phyloP scores from a whole-genome alignment of 2,797 vertebrate species.

The Malurus leucopterus region DNA sequence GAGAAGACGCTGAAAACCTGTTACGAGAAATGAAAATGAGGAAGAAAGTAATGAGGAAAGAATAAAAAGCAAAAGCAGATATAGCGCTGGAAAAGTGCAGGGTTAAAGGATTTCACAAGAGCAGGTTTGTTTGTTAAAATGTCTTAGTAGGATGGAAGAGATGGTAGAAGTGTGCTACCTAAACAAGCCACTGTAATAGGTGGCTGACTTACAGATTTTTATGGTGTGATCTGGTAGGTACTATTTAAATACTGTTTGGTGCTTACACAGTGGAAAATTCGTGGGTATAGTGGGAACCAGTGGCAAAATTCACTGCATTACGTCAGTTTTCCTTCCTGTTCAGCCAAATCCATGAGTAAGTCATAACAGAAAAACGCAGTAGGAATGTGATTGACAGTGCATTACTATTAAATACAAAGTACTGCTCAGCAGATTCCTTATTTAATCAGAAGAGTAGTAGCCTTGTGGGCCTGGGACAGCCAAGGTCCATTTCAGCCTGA shows the following conservation, averaged over 20 bases:
- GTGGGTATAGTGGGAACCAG: neutral
- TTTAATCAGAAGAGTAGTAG: neutral
- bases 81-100: accelerated
- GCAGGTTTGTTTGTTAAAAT: neutral
- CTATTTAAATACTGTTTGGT: neutral
- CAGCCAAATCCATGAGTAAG: slow-evolving; percentile 43
- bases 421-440: slow-evolving; percentile 27
- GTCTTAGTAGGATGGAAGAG: neutral
- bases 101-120: neutral
- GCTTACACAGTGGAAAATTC: slow-evolving; percentile 14
- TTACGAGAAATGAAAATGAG: neutral
- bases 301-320: slow-evolving; percentile 16
- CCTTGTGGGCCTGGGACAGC: neutral
- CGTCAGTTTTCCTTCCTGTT: slow-evolving; percentile 34
- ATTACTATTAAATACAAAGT: neutral
- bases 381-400: slow-evolving; percentile 20
- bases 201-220: neutral
- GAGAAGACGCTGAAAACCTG: neutral
- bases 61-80: neutral
- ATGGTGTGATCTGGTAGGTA: neutral
- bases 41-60: neutral
- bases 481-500: neutral
- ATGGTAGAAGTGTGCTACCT: neutral
- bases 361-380: neutral
- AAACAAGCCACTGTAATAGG: neutral